Percentiles rank a stretch among this genome's conserved stretches.
These are phyloP conservation scores for Vicugna pacos DNA, from an alignment of 2,113 vertebrate species.

Conservation along the genomic window DNA sequence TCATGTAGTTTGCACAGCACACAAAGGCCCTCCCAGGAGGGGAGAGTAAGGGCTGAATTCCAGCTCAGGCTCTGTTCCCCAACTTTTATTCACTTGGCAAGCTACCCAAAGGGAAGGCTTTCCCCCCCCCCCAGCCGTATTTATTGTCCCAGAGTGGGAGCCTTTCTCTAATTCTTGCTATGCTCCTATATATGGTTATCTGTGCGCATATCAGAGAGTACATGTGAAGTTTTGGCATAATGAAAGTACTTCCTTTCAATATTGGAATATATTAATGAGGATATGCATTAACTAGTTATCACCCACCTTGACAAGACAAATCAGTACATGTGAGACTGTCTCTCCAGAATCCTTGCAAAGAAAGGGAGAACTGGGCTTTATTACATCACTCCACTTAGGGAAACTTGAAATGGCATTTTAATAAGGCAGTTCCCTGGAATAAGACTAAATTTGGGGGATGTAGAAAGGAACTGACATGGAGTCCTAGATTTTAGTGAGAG, in stretches of 20 bases:
- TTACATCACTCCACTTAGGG: background rate
- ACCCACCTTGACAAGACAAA: background rate
- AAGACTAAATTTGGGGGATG: background rate
- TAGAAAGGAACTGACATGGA: background rate
- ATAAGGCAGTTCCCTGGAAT: background rate
- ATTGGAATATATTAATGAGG: background rate
- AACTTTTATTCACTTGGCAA: background rate
- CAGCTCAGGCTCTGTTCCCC: background rate
- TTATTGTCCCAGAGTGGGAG: background rate
- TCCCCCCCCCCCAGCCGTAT: background rate
- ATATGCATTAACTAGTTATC: background rate
- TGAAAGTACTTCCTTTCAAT: background rate
- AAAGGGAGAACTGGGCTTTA: background rate
- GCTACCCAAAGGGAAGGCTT: background rate
- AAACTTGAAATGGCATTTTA: background rate
- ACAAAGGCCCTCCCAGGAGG: background rate
- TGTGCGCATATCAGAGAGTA: background rate
- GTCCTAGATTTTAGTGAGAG: background rate
- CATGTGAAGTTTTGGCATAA: background rate
- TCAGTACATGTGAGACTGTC: background rate
- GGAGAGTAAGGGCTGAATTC: background rate
- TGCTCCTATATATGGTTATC: background rate
- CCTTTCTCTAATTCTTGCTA: background rate
- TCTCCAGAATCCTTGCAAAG: background rate
- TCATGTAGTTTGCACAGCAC: background rate